These are phyloP conservation scores for Brachionus koreanus DNA, from an alignment of 1,140 invertebrate genomes.

Conservation along the genomic window DNA sequence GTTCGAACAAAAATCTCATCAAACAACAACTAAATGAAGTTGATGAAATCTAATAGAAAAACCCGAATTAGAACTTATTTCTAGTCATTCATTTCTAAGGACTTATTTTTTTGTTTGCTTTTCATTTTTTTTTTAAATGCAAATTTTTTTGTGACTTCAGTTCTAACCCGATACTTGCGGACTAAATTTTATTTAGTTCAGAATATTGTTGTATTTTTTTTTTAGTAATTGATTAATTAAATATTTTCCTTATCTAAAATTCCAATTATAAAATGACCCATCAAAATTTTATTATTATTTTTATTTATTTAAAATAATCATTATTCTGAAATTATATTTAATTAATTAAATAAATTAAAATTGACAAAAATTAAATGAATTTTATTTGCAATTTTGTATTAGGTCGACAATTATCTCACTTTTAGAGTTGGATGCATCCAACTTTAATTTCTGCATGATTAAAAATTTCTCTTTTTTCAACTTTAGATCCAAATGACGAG, in stretches of 20 bases:
- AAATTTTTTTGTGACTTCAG: background rate
- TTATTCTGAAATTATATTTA: background rate
- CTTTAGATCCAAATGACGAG: background rate
- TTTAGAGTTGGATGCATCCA: background rate
- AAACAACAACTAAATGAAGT: background rate
- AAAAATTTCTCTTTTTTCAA: background rate
- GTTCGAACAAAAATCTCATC: background rate
- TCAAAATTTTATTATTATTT: background rate
- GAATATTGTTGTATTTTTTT: background rate
- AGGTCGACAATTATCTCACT: background rate
- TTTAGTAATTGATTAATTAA: background rate
- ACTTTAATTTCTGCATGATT: background rate
- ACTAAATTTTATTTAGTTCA: background rate
- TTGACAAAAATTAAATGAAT: background rate
- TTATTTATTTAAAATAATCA: background rate
- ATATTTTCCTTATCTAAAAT: background rate
- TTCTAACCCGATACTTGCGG: background rate
- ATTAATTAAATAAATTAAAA: background rate
- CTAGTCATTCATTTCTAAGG: background rate
- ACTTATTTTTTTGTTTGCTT: background rate
- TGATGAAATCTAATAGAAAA: constrained; percentile 13
- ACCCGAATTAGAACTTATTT: background rate
- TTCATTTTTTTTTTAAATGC: background rate
- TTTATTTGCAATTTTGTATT: background rate
- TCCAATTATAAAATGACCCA: background rate